A percentile compares a stretch with the other conserved stretches of the same genome.
phyloP scores from a whole-genome alignment of 2,113 vertebrate genomes.

The Chascanopsetta lugubris region DNA sequence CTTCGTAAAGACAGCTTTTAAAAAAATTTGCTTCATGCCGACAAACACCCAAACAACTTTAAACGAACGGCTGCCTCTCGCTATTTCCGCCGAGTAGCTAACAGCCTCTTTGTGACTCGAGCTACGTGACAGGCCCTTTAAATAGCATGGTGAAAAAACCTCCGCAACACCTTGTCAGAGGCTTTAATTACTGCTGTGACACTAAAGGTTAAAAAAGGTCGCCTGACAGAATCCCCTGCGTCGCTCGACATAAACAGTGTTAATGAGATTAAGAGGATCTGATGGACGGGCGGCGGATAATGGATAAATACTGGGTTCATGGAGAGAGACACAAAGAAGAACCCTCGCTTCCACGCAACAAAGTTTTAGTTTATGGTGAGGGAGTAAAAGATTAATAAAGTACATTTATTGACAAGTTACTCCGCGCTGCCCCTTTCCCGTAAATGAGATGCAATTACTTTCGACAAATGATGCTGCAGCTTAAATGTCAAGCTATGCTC shows the following conservation, averaged over 20 bases:
- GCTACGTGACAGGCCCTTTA: neutral
- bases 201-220: slow-evolving; percentile 1
- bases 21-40: neutral
- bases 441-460: too few species aligned
- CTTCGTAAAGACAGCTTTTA: neutral
- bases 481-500: too few species aligned
- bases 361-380: neutral
- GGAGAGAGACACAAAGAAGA: neutral
- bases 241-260: neutral
- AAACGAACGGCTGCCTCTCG: too few species aligned
- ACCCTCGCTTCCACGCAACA: neutral
- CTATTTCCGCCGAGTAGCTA: neutral
- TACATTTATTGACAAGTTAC: too few species aligned
- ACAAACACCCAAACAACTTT: neutral
- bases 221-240: neutral
- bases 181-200: neutral
- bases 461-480: too few species aligned
- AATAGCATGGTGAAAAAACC: neutral
- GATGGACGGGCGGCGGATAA: neutral
- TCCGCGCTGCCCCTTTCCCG: too few species aligned
- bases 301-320: neutral
- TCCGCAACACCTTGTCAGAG: neutral
- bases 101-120: neutral
- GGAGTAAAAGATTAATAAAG: too few species aligned
- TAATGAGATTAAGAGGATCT: neutral